phyloP scores from a whole-genome alignment of 2,888 invertebrate species.

The Papilio elwesi region DNA sequence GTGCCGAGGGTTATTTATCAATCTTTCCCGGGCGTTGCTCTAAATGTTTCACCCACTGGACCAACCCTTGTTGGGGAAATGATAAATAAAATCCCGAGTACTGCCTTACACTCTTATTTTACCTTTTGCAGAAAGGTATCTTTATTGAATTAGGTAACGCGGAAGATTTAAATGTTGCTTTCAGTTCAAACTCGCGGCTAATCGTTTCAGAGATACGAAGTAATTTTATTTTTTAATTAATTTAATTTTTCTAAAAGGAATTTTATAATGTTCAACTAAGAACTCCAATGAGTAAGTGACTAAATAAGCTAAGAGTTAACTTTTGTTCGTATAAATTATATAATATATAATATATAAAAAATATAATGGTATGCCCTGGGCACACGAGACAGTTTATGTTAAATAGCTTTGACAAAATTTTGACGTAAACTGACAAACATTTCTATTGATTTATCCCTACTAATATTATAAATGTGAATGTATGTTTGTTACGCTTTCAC shows the following conservation, averaged over 20 bases:
- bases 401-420: too few relatives aligned
- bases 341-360: too few relatives aligned
- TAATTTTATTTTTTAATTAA: not conserved
- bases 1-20: conserved; percentile 31
- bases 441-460: too few relatives aligned
- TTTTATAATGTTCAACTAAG: too few relatives aligned
- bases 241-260: not conserved
- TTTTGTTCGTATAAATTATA: too few relatives aligned
- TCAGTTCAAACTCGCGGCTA: conserved; percentile 19
- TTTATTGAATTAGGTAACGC: conserved; percentile 33
- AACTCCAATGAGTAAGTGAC: too few relatives aligned
- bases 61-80: conserved; percentile 14
- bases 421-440: too few relatives aligned
- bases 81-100: conserved; percentile 26
- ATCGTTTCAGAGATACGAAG: conserved; percentile 1
- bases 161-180: conserved; percentile 24
- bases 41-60: conserved; percentile 25
- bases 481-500: too few relatives aligned
- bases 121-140: not conserved
- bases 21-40: conserved; percentile 8
- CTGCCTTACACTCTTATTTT: conserved; percentile 10
- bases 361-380: too few relatives aligned
- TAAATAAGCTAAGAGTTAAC: too few relatives aligned
- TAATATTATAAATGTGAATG: too few relatives aligned
- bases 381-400: too few relatives aligned